phyloP scores from a whole-genome alignment of 2,797 vertebrate genomes.

The Coregonus suidteri region DNA sequence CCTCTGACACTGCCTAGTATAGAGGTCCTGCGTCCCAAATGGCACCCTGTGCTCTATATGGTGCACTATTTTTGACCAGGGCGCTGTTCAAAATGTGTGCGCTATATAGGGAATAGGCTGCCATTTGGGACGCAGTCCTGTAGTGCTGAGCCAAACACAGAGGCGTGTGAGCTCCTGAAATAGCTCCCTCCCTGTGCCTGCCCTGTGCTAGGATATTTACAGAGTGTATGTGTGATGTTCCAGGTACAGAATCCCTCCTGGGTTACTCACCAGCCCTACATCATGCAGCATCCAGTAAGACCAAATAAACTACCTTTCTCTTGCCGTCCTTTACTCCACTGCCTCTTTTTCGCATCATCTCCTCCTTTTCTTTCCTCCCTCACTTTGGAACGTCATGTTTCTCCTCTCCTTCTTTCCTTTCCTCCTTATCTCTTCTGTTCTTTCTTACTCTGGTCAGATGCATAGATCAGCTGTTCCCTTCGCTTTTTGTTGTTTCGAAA shows the following conservation, averaged over 20 bases:
- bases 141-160: no score
- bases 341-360: constrained; percentile 2
- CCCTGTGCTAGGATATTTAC: constrained; percentile 31
- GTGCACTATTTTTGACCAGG: neutral
- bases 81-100: no score
- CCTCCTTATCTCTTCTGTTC: neutral
- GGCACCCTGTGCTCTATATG: neutral
- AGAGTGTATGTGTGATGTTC: constrained; percentile 57
- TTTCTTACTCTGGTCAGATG: neutral
- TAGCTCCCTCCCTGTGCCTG: constrained; percentile 2
- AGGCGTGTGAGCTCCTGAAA: constrained; percentile 25
- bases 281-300: constrained; percentile 98
- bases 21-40: neutral
- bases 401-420: neutral
- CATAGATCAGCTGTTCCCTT: neutral
- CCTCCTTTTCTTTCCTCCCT: constrained; percentile 34
- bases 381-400: constrained; percentile 14
- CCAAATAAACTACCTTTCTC: constrained; percentile 28
- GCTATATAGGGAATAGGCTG: neutral
- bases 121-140: neutral
- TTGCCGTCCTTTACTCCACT: constrained; percentile 26
- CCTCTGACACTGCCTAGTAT: no score
- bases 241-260: constrained; percentile 98
- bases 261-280: constrained; percentile 95
- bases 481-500: neutral